Conservation (phyloP, 2,888 invertebrate genomes). For the Tenthredo notha region DNA sequence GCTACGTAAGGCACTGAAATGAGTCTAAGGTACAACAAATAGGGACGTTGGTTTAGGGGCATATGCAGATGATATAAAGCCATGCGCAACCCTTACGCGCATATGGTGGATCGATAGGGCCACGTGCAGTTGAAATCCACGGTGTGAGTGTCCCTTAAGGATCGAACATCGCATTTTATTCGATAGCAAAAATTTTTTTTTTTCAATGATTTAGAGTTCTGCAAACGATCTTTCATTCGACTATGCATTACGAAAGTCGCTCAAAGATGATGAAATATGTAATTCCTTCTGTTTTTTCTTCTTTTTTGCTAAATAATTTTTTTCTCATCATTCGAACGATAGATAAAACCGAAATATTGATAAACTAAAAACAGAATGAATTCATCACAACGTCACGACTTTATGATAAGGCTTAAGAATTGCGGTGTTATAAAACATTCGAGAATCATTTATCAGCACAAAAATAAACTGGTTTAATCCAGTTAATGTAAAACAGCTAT, state of each 20-base stretch:
- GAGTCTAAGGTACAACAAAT: neutral
- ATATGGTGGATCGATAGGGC: conserved; percentile 21
- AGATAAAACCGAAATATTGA: neutral
- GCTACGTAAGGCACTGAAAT: conserved; percentile 31
- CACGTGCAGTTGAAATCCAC: neutral
- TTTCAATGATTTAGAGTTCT: neutral
- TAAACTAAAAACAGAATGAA: neutral
- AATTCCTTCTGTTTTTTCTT: neutral
- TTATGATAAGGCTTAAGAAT: neutral
- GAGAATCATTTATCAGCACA: neutral
- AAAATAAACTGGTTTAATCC: conserved; percentile 21
- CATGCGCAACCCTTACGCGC: conserved; percentile 37
- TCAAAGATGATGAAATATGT: neutral
- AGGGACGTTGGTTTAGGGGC: neutral
- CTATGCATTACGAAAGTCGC: neutral
- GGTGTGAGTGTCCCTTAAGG: neutral
- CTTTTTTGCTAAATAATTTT: neutral
- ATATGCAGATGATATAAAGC: conserved; percentile 8
- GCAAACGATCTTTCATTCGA: neutral
- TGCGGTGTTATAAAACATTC: neutral
- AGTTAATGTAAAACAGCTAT: neutral
- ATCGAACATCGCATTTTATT: neutral
- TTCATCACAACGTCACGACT: neutral
- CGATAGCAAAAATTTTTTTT: neutral
- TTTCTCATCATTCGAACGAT: neutral